Percentiles rank a stretch among this genome's conserved stretches.
These are phyloP conservation scores for Cydia fagiglandana DNA, from an alignment of 1,140 invertebrate genomes.

Conservation along the genomic window DNA sequence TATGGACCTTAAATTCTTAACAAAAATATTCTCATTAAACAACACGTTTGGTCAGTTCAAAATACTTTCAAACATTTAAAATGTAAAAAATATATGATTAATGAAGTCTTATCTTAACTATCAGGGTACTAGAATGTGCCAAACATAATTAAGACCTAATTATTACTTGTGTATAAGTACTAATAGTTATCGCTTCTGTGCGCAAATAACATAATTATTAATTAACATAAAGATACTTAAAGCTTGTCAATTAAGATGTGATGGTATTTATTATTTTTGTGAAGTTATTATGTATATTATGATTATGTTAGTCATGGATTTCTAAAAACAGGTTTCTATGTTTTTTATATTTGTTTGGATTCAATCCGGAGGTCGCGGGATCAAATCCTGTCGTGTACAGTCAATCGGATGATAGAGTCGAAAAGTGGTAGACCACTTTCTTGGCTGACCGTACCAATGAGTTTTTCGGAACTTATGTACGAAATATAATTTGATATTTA, in stretches of 20 bases:
- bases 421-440: too few relatives aligned
- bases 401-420: too few relatives aligned
- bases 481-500: too few relatives aligned
- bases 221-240: not conserved
- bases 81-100: not conserved
- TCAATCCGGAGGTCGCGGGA: too few relatives aligned
- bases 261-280: not conserved
- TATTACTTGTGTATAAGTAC: conserved; percentile 4
- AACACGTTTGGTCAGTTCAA: too few relatives aligned
- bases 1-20: too few relatives aligned
- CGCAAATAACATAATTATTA: not conserved
- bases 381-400: too few relatives aligned
- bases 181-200: not conserved
- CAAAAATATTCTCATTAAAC: too few relatives aligned
- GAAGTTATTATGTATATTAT: not conserved
- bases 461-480: too few relatives aligned
- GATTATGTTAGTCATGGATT: not conserved
- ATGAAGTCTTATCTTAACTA: conserved; percentile 9
- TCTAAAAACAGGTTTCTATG: not conserved
- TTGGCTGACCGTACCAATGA: too few relatives aligned
- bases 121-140: conserved; percentile 23
- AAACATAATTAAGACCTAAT: conserved; percentile 15
- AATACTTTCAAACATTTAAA: not conserved
- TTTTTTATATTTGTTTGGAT: not conserved
- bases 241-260: conserved; percentile 30